A percentile compares a stretch with the other conserved stretches of the same genome.
phyloP scores from a whole-genome alignment of 2,888 invertebrate genomes.

The Lycocerus yunnanus region DNA sequence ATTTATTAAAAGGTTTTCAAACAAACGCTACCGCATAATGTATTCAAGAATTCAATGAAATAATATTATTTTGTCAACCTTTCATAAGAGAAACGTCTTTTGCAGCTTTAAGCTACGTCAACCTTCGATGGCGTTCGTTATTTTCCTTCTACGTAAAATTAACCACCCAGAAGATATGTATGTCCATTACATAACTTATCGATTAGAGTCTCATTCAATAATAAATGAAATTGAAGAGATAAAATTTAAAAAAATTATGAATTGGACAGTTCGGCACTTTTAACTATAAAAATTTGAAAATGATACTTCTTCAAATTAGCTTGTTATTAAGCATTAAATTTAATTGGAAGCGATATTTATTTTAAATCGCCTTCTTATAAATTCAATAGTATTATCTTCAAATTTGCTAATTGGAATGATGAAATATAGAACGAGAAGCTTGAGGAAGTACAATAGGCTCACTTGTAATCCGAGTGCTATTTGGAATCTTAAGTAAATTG shows the following conservation, averaged over 20 bases:
- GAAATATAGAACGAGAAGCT: not conserved
- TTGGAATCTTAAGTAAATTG: not conserved
- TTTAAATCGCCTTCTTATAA: not conserved
- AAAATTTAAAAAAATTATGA: too few species aligned
- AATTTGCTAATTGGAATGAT: not conserved
- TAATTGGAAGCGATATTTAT: not conserved
- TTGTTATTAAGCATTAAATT: not conserved
- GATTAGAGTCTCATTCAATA: not conserved
- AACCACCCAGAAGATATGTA: not conserved
- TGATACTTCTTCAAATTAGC: not conserved
- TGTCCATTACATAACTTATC: not conserved
- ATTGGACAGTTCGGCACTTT: too few species aligned
- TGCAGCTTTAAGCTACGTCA: not conserved
- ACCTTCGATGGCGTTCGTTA: too few species aligned
- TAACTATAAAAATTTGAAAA: too few species aligned
- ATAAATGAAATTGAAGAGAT: not conserved
- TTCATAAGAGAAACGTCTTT: not conserved
- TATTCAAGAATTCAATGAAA: not conserved
- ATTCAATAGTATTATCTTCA: not conserved
- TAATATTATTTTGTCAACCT: not conserved
- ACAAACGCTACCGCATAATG: not conserved
- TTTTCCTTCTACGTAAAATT: not conserved
- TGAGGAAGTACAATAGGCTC: not conserved
- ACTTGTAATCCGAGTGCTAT: not conserved
- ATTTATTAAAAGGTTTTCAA: not conserved